Evolutionary conservation across 2,888 invertebrate genomes (phyloP).

Genomic region (Eupithecia dodoneata): DNA sequence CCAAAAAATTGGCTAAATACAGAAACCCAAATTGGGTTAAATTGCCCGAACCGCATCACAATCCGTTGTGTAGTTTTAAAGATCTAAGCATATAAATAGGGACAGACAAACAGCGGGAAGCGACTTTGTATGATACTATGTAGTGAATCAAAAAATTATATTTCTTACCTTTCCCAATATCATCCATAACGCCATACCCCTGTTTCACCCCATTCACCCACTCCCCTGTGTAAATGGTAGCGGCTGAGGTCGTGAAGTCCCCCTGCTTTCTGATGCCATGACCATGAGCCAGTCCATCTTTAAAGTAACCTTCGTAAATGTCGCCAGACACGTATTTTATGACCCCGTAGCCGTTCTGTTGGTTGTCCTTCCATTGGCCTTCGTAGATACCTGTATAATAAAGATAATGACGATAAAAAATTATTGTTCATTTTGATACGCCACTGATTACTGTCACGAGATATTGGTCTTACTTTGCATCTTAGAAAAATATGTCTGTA

Average conservation of each 20-base stretch:
- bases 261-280: slow-evolving; percentile 93
- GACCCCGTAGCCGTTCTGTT: slow-evolving; percentile 91
- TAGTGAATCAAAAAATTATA: background rate
- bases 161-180: slow-evolving; percentile 85
- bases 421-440: background rate
- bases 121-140: no score
- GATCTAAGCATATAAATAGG: no score
- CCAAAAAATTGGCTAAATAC: no score
- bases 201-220: slow-evolving; percentile 90
- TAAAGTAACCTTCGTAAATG: slow-evolving; percentile 93
- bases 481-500: background rate
- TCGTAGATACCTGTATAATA: slow-evolving; percentile 86
- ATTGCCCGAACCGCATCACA: no score
- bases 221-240: slow-evolving; percentile 94
- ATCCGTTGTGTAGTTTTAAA: no score
- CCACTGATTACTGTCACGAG: background rate
- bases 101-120: no score
- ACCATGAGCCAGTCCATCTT: slow-evolving; percentile 92
- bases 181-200: slow-evolving; percentile 96
- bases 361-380: slow-evolving; percentile 92
- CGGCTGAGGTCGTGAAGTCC: slow-evolving; percentile 88
- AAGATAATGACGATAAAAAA: slow-evolving; percentile 13
- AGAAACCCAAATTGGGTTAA: no score
- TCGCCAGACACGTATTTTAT: slow-evolving; percentile 91
- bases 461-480: background rate